A percentile compares a stretch with the other conserved stretches of the same genome.
Conservation (phyloP, 1,140 invertebrate species). For the Drosophila navojoa region DNA sequence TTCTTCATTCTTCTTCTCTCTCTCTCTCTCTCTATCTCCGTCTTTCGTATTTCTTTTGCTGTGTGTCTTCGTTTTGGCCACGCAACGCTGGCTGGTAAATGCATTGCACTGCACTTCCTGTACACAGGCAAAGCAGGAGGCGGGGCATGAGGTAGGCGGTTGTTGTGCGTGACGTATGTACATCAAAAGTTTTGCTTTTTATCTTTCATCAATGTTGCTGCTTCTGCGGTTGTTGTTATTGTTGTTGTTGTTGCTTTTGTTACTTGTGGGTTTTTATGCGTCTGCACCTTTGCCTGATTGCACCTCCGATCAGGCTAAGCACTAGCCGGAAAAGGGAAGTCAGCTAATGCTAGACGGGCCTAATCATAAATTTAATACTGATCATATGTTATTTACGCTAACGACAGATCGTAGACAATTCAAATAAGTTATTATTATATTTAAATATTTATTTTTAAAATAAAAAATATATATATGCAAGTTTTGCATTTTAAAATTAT, state of each 20-base stretch:
- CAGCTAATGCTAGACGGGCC: not conserved
- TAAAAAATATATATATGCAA: no score
- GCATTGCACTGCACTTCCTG: conserved; percentile 74
- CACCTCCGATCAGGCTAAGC: conserved; percentile 40
- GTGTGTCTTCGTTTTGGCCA: conserved; percentile 31
- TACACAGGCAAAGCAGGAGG: conserved; percentile 13
- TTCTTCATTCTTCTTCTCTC: conserved; percentile 3
- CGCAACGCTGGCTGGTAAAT: conserved; percentile 51
- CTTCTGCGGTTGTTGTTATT: conserved; percentile 13
- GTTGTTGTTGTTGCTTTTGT: conserved; percentile 20
- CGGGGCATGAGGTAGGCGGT: not conserved
- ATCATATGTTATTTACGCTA: not conserved
- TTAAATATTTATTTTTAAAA: no score
- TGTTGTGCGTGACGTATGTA: conserved; percentile 60
- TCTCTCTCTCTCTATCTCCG: conserved; percentile 3
- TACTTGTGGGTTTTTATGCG: conserved; percentile 58
- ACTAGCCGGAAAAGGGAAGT: conserved; percentile 20
- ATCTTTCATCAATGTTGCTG: conserved; percentile 66
- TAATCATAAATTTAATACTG: not conserved
- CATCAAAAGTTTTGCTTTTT: conserved; percentile 80
- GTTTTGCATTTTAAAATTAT: no score
- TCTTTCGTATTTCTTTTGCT: not conserved
- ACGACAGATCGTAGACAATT: not conserved
- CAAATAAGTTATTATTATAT: no score
- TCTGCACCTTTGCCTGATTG: conserved; percentile 64